These are phyloP conservation scores for Drosophila tsacasi DNA, from an alignment of 1,140 invertebrate species.

Conservation along the genomic window DNA sequence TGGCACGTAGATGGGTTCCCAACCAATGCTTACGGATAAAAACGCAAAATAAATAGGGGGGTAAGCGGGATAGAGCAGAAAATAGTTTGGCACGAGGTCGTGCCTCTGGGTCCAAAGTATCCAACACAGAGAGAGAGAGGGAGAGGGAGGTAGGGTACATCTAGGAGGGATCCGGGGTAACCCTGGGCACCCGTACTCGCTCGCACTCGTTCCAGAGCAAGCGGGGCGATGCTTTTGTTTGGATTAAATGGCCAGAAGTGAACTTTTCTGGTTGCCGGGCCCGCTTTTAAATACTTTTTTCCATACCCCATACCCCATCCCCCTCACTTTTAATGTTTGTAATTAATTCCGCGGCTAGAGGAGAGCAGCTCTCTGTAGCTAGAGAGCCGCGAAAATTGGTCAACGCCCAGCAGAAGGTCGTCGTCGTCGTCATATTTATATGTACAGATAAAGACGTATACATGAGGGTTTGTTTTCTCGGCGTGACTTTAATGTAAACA, in stretches of 20 bases:
- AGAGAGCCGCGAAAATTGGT: slow-evolving; percentile 32
- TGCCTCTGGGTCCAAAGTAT: slow-evolving; percentile 45
- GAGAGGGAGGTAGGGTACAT: not conserved
- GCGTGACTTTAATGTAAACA: slow-evolving; percentile 71
- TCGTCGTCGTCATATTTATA: slow-evolving; percentile 28
- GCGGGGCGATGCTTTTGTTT: slow-evolving; percentile 42
- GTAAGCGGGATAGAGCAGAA: slow-evolving; percentile 15
- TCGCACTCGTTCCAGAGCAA: slow-evolving; percentile 4
- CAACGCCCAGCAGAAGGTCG: slow-evolving; percentile 43
- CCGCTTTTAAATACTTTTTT: slow-evolving; percentile 32
- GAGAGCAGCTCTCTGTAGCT: slow-evolving; percentile 13
- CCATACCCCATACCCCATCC: not conserved
- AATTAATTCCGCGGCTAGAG: slow-evolving; percentile 56
- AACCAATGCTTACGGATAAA: slow-evolving; percentile 31
- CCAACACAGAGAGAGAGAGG: not conserved
- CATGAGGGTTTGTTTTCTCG: slow-evolving; percentile 21
- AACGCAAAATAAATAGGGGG: slow-evolving; percentile 40
- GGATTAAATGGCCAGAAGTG: slow-evolving; percentile 56
- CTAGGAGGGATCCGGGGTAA: not conserved
- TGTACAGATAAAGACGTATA: slow-evolving; percentile 23
- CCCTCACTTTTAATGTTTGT: slow-evolving; percentile 59
- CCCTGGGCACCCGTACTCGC: not conserved
- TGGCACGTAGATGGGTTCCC: slow-evolving; percentile 54
- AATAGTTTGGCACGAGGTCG: slow-evolving; percentile 31
- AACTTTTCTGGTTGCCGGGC: slow-evolving; percentile 30